phyloP scores from a whole-genome alignment of 2,113 vertebrate genomes.

The Aramus guarauna region DNA sequence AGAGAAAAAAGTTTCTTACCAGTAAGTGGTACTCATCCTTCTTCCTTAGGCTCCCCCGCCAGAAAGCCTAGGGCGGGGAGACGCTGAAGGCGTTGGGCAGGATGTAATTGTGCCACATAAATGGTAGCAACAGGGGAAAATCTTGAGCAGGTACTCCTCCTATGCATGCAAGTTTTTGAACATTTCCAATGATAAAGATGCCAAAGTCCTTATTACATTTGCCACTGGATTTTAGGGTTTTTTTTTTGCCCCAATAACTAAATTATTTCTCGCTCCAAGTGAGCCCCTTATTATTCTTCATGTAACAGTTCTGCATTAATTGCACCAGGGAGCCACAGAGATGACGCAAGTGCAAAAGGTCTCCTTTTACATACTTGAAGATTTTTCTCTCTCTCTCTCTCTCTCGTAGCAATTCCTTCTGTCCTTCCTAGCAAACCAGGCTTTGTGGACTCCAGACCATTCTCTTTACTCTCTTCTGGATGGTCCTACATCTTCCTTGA shows the following conservation, averaged over 20 bases:
- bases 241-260: not conserved
- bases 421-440: not conserved
- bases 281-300: not conserved
- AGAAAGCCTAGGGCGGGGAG: not conserved
- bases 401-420: not conserved
- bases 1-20: not conserved
- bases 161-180: accelerated
- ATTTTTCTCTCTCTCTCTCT: not conserved
- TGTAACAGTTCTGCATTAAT: not conserved
- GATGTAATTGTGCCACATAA: accelerated
- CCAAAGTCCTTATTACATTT: not conserved
- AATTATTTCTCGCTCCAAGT: not conserved
- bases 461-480: not conserved
- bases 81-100: not conserved
- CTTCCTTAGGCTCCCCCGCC: accelerated
- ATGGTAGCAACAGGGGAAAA: accelerated
- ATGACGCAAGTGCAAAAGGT: not conserved
- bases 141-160: not conserved
- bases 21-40: not conserved
- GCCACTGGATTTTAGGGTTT: not conserved
- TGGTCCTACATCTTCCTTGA: not conserved
- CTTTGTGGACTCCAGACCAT: not conserved
- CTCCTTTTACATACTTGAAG: not conserved
- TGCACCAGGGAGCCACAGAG: not conserved
- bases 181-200: not conserved